Evolutionary conservation across 1,140 invertebrate species (phyloP).

Genomic region (Riptortus pedestris): DNA sequence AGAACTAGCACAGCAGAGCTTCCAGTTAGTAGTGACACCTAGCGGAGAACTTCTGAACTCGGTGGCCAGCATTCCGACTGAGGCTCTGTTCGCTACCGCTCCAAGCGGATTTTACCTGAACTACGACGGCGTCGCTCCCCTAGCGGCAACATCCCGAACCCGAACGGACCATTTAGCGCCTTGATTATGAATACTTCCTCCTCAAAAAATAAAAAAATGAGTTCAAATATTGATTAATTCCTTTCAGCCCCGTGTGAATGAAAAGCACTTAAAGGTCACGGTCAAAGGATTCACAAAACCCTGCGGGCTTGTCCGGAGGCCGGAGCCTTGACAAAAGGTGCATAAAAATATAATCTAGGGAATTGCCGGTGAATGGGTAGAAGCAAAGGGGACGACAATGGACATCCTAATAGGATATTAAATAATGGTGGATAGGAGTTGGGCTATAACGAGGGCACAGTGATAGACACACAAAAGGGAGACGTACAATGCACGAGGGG

Average conservation of each 20-base stretch:
- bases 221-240: no score
- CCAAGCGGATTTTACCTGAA: not conserved
- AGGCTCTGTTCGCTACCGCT: not conserved
- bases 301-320: no score
- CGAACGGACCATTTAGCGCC: not conserved
- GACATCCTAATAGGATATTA: constrained; percentile 16
- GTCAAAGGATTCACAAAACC: not conserved
- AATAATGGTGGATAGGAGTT: constrained; percentile 6
- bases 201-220: no score
- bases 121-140: not conserved
- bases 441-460: constrained; percentile 12
- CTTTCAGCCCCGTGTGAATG: no score
- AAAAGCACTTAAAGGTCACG: not conserved
- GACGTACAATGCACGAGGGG: not conserved
- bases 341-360: constrained; percentile 1
- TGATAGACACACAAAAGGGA: constrained; percentile 7
- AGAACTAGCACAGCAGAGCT: no score
- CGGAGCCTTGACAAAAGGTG: not conserved
- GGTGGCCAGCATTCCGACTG: not conserved
- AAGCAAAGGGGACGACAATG: not conserved
- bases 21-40: no score
- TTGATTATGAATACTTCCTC: no score
- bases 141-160: not conserved
- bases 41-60: not conserved
- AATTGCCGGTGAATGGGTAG: constrained; percentile 10